Base-by-base conservation (phyloP, 2,113 vertebrate genomes). In the Lycocorax pyrrhopterus region DNA sequence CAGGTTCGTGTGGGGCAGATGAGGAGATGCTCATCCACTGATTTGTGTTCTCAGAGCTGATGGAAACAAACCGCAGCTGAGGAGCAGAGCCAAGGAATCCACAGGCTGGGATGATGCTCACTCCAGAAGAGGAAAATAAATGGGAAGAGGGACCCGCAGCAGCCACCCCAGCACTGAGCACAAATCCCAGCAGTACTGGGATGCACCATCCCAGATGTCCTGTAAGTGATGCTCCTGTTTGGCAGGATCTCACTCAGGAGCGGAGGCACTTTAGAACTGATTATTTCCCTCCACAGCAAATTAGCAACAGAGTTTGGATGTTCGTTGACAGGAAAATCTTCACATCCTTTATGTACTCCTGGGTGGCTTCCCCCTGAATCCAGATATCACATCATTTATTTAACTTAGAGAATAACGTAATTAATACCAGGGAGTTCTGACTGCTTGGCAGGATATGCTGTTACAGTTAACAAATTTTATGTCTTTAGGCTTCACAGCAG, bases 361-460 rank as follows among this genome's bases (percentile, higher is more conserved):
- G 80, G 93, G 97, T 91, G 84, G 95, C 92, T 96, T 96, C 97
- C 82, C 67, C 91, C 84, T 22, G 82, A 96, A 96, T 97, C 94
- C 96, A 97, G 96, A 94, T 91, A 97, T 89, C 96, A 94, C 97
- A 96, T 95, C 93, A 96, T 97, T 97, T 97, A 94, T 97, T 98
- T 98, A 97, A 98, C 91, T 97, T 97, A 95, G 90, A 85, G 95
- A 97, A 96, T 97, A 94, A 97, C 97, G 96, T 97, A 98, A 98
- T 98, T 98, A 98, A 97, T 97, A 96, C 84, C 51, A 76, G 92
- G 74, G 93, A 97, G 95, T 71, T 90, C 95, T 74, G 95, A 77
- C 94, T 97, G 94, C 95, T 96, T 97, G 96, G 93, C 96, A 97
- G 95, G 88, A 96, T 96, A 88, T 81, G 95, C 97, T 94, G 96